phyloP scores from a whole-genome alignment of 1,140 invertebrate species.

The Drosophila gunungcola region DNA sequence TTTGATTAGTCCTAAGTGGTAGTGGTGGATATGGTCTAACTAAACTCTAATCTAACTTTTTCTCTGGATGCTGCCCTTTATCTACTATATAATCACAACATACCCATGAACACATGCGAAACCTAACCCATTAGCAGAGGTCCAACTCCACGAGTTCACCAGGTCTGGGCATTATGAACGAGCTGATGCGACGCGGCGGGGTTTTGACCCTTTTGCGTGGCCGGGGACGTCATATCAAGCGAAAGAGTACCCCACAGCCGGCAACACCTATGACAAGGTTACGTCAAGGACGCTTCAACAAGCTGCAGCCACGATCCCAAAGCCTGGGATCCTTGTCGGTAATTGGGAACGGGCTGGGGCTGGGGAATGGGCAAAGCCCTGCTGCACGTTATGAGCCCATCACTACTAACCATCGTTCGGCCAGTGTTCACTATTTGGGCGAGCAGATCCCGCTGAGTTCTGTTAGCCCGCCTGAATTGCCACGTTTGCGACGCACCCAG shows the following conservation, averaged over 20 bases:
- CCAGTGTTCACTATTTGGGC: slow-evolving; percentile 70
- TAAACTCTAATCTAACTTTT: slow-evolving; percentile 35
- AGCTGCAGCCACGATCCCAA: slow-evolving; percentile 78
- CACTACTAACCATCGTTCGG: slow-evolving; percentile 80
- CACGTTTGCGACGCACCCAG: slow-evolving; percentile 66
- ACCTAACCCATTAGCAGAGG: slow-evolving; percentile 54
- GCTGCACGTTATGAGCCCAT: slow-evolving; percentile 80
- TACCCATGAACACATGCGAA: slow-evolving; percentile 27
- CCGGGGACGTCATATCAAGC: slow-evolving; percentile 72
- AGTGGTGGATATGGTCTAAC: slow-evolving; percentile 43
- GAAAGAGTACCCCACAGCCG: slow-evolving; percentile 79
- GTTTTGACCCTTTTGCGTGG: slow-evolving; percentile 76
- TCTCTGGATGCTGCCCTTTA: slow-evolving; percentile 55
- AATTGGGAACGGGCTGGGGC: slow-evolving; percentile 56
- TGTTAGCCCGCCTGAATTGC: slow-evolving; percentile 47
- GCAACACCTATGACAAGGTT: slow-evolving; percentile 65
- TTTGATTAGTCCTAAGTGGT: slow-evolving; percentile 43
- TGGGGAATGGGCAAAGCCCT: slow-evolving; percentile 56
- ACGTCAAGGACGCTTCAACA: slow-evolving; percentile 63
- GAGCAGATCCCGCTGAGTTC: slow-evolving; percentile 57
- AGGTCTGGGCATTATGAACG: slow-evolving; percentile 78
- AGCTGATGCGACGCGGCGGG: slow-evolving; percentile 77
- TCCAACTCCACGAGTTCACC: slow-evolving; percentile 77
- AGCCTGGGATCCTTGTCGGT: slow-evolving; percentile 84
- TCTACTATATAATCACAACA: not conserved